Evolutionary conservation across 2,888 invertebrate genomes (phyloP).

Genomic region (Agrotis exclamationis): DNA sequence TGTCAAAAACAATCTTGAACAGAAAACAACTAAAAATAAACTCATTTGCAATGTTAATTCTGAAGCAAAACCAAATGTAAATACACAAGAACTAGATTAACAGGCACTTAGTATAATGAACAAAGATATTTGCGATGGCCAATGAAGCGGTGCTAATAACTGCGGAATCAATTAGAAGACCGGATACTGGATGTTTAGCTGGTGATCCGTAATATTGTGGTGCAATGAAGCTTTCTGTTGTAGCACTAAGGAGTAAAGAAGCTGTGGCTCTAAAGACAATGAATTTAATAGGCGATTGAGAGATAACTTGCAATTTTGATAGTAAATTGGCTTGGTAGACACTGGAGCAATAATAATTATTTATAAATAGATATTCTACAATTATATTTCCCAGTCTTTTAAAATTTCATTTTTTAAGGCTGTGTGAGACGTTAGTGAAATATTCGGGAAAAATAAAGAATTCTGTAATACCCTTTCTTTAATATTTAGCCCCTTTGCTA

Average conservation of each 20-base stretch:
- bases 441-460: no score
- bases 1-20: background rate
- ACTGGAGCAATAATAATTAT: background rate
- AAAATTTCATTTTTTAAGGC: no score
- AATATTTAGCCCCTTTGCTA: background rate
- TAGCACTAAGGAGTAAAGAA: conserved; percentile 15
- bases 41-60: conserved; percentile 57
- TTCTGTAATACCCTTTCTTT: no score
- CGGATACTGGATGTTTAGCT: conserved; percentile 48
- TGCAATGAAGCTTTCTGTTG: conserved; percentile 29
- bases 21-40: conserved; percentile 22
- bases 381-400: no score
- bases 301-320: background rate
- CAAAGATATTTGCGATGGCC: conserved; percentile 48
- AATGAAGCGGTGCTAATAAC: conserved; percentile 57
- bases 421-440: no score
- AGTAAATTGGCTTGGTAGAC: background rate
- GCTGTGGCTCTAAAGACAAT: background rate
- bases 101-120: conserved; percentile 54
- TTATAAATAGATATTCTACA: background rate
- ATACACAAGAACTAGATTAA: conserved; percentile 42
- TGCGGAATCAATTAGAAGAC: conserved; percentile 56
- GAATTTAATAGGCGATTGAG: background rate
- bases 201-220: conserved; percentile 19
- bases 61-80: conserved; percentile 40